Evolutionary conservation across 1,140 invertebrate species (phyloP).

Genomic region (Chrysoperla carnea): DNA sequence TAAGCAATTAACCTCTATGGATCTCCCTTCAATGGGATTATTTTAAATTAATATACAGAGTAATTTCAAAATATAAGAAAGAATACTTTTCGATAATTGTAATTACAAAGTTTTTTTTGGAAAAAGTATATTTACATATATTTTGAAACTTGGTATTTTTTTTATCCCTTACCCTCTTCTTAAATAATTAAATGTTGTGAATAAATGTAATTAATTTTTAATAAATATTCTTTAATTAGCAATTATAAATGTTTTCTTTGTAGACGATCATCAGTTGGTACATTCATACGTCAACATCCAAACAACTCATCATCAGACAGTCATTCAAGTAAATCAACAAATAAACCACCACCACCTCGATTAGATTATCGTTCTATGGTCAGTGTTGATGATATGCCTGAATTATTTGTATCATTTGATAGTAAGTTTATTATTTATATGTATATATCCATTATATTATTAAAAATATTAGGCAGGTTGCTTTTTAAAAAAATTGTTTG

Average conservation of each 20-base stretch:
- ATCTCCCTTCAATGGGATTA: too few relatives aligned
- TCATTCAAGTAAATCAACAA: slow-evolving; percentile 31
- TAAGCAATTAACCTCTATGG: too few relatives aligned
- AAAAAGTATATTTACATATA: too few relatives aligned
- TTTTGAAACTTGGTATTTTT: too few relatives aligned
- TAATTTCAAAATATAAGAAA: too few relatives aligned
- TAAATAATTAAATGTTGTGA: too few relatives aligned
- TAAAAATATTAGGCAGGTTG: slow-evolving; percentile 12
- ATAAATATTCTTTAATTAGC: neutral
- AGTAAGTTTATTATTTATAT: slow-evolving; percentile 46
- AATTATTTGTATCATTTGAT: slow-evolving; percentile 84
- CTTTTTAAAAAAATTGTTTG: too few relatives aligned
- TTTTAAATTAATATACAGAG: too few relatives aligned
- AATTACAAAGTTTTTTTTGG: too few relatives aligned
- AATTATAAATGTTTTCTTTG: slow-evolving; percentile 12
- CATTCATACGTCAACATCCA: slow-evolving; percentile 43
- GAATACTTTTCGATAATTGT: too few relatives aligned
- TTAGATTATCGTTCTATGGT: slow-evolving; percentile 83
- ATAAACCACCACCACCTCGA: slow-evolving; percentile 38
- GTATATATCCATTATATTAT: neutral
- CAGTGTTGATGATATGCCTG: slow-evolving; percentile 84
- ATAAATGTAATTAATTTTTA: too few relatives aligned
- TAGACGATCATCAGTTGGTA: slow-evolving; percentile 64
- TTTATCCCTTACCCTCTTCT: too few relatives aligned
- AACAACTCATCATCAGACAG: slow-evolving; percentile 34